Evolutionary conservation across 2,888 invertebrate genomes (phyloP), one percentile per base, ranked within the genome.

Genomic region (Caenorhabditis japonica): DNA sequence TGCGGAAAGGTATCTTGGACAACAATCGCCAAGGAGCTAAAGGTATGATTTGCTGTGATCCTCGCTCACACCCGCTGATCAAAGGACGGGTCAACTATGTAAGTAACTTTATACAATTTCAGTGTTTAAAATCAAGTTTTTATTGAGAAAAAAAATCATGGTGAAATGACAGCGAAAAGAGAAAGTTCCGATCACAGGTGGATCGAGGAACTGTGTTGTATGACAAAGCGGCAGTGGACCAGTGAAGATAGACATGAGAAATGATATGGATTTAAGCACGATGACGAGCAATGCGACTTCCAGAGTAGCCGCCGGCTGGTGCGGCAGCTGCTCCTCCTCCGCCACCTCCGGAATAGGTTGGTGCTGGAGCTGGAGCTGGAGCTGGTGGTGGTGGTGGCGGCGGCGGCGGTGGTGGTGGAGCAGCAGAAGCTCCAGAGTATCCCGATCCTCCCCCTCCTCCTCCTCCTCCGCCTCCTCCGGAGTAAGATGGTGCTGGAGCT

Each of bases 251-350:
- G 61, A 61, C 61, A 61, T 52, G 55, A 47, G 55, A 44, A 38
- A 38, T 25, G 51, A n/a, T 33, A 52, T 12, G 12, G 4, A 36
- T 8, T 55, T 64, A 64, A 27, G 30, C 15, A 25, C 66, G 66
- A 25, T 58, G 56, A 51, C 66, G 66, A 43, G 66, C 66, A 21
- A 51, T 36, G 19, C 66, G 56, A 38, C 56, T 56, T 33, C 56
- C 56, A 19, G 66, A 56, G 41, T 58, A 56, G 34, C 49, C 49
- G 0, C 52, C 34, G 21, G 51, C 47, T 21, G 30, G 30, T 30
- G 36, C 49, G n/a, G 30, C 21, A 7, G 46, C 58, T 46, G 36
- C 46, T 34, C 58, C 58, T 2, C 33, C 46, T 4, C 7, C 5
- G 5, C 7, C 30, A 7, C 30, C 30, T 30, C 30, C 30, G 10